Base-by-base conservation (phyloP, 1,140 invertebrate genomes). In the Zaprionus capensis region DNA sequence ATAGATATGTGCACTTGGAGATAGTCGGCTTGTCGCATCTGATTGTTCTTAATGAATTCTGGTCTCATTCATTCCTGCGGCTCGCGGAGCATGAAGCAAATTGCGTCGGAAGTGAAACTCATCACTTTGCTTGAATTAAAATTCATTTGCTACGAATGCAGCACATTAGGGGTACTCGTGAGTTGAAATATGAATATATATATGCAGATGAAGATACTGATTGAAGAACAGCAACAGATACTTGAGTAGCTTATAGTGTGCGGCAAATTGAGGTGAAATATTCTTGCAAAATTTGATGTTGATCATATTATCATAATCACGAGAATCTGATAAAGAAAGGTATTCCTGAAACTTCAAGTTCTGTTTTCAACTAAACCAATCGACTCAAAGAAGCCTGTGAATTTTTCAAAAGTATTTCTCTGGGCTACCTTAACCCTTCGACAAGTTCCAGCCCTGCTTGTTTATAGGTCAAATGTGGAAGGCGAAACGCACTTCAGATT, bases 11-110 rank as follows among this genome's bases (percentile, higher is more conserved):
- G 17, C 4, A 15, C 15, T 15, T 59, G 26, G 44, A 55, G 17
- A 28, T 64, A 61, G 73, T 38, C 56, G 59, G 28, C 58, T 73
- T 63, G 73, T 77, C 77, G 65, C 68, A 61, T 80, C 74, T 76
- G 78, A 87, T 87, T 87, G 83, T 87, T 87, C 84, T 87, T 88
- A 87, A 87, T 87, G 83, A 88, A 87, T 75, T 64, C 59, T 59
- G 61, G 36, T 67, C 71, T 68, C 78, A 76, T 76, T 71, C 84
- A 87, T 87, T 87, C 62, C 74, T 72, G 57, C 69, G 57, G 66
- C 62, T 72, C 63, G 69, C 67, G 55, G 63, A 76, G 74, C 80
- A 80, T 73, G 63, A 78, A 88, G 38, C 70, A 41, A 76, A 76
- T 64, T 69, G 53, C 56, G 67, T 69, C 78, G 82, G 82, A 85